phyloP scores from a whole-genome alignment of 2,797 vertebrate genomes.

The Garrulus glandarius region DNA sequence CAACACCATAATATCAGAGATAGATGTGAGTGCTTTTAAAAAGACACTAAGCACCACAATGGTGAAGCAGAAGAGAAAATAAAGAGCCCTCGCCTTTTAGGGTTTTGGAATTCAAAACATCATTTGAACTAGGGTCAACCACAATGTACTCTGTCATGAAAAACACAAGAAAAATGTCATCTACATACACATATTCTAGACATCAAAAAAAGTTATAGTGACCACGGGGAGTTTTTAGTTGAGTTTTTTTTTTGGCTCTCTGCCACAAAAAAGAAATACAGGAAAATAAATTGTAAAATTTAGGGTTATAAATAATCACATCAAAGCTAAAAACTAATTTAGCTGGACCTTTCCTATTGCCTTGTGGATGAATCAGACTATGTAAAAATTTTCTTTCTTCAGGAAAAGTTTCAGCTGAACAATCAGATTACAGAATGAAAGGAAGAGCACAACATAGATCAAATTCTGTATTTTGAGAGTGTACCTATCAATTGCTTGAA shows the following conservation, averaged over 20 bases:
- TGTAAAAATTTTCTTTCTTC: background rate
- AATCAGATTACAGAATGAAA: background rate
- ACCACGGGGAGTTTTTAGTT: background rate
- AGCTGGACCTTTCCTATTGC: background rate
- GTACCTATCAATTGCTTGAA: conserved; percentile 96
- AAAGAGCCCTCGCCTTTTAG: background rate
- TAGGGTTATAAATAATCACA: background rate
- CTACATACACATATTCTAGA: background rate
- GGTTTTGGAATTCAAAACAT: background rate
- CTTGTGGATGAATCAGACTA: background rate
- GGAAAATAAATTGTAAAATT: background rate
- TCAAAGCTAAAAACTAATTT: background rate
- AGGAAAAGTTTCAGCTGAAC: background rate
- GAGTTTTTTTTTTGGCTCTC: background rate
- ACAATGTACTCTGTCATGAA: background rate
- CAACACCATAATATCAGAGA: background rate
- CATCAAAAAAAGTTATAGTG: background rate
- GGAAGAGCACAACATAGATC: background rate
- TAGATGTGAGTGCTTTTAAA: background rate
- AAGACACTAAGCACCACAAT: background rate
- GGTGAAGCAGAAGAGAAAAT: background rate
- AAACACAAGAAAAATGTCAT: background rate
- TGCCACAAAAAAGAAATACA: background rate
- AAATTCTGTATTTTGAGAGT: background rate
- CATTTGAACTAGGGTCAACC: background rate